phyloP scores from a whole-genome alignment of 1,140 invertebrate species.

The Leptestheria dahalacensis region DNA sequence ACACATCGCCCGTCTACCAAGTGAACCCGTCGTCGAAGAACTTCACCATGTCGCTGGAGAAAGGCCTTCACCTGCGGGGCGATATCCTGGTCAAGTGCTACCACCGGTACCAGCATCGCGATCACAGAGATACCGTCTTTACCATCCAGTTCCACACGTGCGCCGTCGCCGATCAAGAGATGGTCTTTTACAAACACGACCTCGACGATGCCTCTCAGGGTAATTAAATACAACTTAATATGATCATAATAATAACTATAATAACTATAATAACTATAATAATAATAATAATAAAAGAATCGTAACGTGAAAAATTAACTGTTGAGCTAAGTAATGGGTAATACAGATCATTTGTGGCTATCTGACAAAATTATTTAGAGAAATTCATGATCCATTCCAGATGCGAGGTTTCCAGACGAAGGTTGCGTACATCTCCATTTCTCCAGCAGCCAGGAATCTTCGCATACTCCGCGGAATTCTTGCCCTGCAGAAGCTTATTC shows the following conservation, averaged over 20 bases:
- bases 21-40: slow-evolving; percentile 39
- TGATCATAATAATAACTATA: no score
- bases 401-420: slow-evolving; percentile 50
- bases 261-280: no score
- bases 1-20: slow-evolving; percentile 65
- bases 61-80: slow-evolving; percentile 59
- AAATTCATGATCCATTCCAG: slow-evolving; percentile 26
- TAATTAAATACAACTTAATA: no score
- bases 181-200: slow-evolving; percentile 71
- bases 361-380: no score
- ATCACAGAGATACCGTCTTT: slow-evolving; percentile 44
- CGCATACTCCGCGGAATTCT: neutral
- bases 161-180: slow-evolving; percentile 62
- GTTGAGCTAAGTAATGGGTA: no score
- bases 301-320: no score
- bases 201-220: slow-evolving; percentile 66
- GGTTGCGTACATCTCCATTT: slow-evolving; percentile 73
- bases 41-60: slow-evolving; percentile 52
- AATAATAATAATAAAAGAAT: no score
- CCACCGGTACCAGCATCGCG: slow-evolving; percentile 30
- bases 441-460: slow-evolving; percentile 39
- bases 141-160: slow-evolving; percentile 83
- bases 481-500: neutral
- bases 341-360: no score
- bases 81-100: slow-evolving; percentile 84